Conservation (phyloP, 2,888 invertebrate genomes). For the Atherix ibis region DNA sequence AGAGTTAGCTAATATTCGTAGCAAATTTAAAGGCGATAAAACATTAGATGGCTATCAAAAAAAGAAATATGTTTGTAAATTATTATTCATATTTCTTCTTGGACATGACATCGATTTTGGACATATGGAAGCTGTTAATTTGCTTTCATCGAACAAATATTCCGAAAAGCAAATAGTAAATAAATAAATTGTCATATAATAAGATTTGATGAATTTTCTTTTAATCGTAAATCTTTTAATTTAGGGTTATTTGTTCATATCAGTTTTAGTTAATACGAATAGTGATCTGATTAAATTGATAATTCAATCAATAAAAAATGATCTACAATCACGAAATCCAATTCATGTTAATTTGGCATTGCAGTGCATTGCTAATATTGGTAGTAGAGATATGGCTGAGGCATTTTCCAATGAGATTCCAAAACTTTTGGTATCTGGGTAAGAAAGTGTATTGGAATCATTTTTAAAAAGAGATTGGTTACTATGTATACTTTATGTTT, state of each 20-base stretch:
- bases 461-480: conserved; percentile 2
- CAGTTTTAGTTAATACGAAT: conserved; percentile 96
- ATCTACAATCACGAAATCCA: conserved; percentile 89
- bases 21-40: conserved; percentile 99
- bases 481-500: conserved; percentile 5
- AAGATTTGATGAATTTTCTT: too few species aligned
- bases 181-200: conserved; percentile 11
- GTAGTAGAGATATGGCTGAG: conserved; percentile 99
- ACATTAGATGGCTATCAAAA: conserved; percentile 99
- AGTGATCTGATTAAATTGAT: conserved; percentile 98
- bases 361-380: conserved; percentile 99
- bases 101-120: conserved; percentile 99
- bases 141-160: conserved; percentile 98
- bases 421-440: conserved; percentile 93
- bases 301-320: conserved; percentile 98
- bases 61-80: conserved; percentile 99
- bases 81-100: conserved; percentile 95
- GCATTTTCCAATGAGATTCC: conserved; percentile 97
- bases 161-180: conserved; percentile 98
- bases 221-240: conserved; percentile 19
- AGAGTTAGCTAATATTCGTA: conserved; percentile 96
- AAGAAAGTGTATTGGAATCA: conserved; percentile 20
- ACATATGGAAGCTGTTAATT: conserved; percentile 99
- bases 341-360: conserved; percentile 96
- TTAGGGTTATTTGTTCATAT: conserved; percentile 97